Evolutionary conservation across 2,113 vertebrate genomes (phyloP).

Genomic region (Nanorana parkeri): DNA sequence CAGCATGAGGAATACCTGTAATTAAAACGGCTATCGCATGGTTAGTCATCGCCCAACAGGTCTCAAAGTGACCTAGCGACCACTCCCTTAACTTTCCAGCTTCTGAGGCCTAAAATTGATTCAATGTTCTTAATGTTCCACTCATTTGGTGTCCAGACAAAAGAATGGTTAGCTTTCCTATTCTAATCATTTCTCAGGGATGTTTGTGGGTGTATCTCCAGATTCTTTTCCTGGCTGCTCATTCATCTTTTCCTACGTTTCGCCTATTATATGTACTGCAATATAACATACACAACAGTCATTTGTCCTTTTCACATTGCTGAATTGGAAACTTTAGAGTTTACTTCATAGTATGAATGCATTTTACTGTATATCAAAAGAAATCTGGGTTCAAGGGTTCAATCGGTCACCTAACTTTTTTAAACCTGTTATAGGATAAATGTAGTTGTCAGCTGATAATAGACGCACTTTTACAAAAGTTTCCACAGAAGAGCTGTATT

Average conservation of each 20-base stretch:
- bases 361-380: too few relatives aligned
- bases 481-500: too few relatives aligned
- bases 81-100: constrained; percentile 35
- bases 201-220: constrained; percentile 33
- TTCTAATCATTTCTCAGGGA: constrained; percentile 35
- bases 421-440: too few relatives aligned
- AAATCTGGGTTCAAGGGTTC: too few relatives aligned
- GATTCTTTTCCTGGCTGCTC: constrained; percentile 14
- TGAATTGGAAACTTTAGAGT: background rate
- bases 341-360: too few relatives aligned
- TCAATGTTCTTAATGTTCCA: constrained; percentile 32
- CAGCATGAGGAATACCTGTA: background rate
- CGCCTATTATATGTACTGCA: background rate
- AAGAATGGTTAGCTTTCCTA: constrained; percentile 22
- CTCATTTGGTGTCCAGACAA: constrained; percentile 28
- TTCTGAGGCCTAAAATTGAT: constrained; percentile 23
- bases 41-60: background rate
- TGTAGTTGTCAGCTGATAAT: too few relatives aligned
- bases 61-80: background rate
- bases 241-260: background rate
- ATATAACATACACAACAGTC: background rate
- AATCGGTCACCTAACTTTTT: too few relatives aligned
- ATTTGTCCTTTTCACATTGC: background rate
- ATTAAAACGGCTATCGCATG: background rate
- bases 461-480: too few relatives aligned